Evolutionary conservation across 2,888 invertebrate genomes (phyloP).

Genomic region (Lypha dubia): DNA sequence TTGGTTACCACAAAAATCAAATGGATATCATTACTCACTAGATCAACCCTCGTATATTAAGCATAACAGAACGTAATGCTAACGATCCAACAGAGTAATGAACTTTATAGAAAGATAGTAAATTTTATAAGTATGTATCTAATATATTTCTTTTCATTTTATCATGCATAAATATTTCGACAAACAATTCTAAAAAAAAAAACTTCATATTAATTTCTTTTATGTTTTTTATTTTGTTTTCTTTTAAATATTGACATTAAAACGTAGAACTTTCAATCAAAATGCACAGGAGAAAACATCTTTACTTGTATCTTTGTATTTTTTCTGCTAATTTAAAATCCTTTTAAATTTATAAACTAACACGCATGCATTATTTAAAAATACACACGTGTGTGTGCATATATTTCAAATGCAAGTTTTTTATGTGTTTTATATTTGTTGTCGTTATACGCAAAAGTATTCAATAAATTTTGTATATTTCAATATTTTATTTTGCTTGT

Average conservation of each 20-base stretch:
- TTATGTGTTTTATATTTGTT: not conserved
- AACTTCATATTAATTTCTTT: not conserved
- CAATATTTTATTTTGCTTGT: constrained; percentile 42
- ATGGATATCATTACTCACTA: no score
- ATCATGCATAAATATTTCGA: constrained; percentile 6
- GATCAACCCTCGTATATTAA: no score
- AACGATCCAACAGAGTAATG: not conserved
- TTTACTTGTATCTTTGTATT: constrained; percentile 11
- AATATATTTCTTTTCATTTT: not conserved
- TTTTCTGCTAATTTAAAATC: constrained; percentile 4
- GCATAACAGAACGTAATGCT: no score
- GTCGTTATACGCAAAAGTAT: not conserved
- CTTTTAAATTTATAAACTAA: constrained; percentile 24
- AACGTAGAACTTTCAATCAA: constrained; percentile 14
- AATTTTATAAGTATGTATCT: not conserved
- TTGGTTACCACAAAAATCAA: no score
- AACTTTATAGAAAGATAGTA: not conserved
- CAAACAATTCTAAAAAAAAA: not conserved
- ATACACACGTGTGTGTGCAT: not conserved
- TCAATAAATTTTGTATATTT: constrained; percentile 14
- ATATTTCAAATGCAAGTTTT: not conserved
- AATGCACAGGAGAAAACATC: constrained; percentile 13
- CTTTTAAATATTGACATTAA: constrained; percentile 18
- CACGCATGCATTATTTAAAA: not conserved
- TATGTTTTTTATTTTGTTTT: not conserved